These are phyloP conservation scores for Napeogenes sylphis DNA, from an alignment of 2,888 invertebrate genomes.

Conservation along the genomic window DNA sequence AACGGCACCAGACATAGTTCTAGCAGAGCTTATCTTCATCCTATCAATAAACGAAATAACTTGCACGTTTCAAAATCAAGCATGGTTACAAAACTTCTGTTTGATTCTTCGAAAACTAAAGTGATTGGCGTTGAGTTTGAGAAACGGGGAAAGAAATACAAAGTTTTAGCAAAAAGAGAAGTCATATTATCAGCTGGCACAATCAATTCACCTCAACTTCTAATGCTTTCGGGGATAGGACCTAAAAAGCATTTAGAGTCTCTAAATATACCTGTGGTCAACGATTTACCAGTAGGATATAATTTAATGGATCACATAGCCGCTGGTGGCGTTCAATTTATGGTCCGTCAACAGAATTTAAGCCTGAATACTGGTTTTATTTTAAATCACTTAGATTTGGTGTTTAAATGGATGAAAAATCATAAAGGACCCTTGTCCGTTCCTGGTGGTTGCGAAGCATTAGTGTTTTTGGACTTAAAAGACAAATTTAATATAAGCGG, in stretches of 20 bases:
- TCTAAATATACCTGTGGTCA: constrained; percentile 73
- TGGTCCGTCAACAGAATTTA: constrained; percentile 61
- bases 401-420: constrained; percentile 74
- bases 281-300: constrained; percentile 80
- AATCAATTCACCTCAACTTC: constrained; percentile 85
- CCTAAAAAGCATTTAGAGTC: constrained; percentile 78
- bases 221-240: constrained; percentile 89
- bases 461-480: constrained; percentile 80
- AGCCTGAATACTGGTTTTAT: constrained; percentile 56
- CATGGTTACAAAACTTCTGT: constrained; percentile 78
- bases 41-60: constrained; percentile 78
- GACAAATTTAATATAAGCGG: constrained; percentile 73
- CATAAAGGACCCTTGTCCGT: constrained; percentile 78
- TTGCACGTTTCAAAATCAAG: constrained; percentile 79
- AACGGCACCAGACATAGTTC: constrained; percentile 83
- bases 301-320: constrained; percentile 84
- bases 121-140: constrained; percentile 80
- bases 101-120: constrained; percentile 73
- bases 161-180: constrained; percentile 81
- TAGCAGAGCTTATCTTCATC: constrained; percentile 81
- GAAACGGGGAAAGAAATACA: constrained; percentile 68
- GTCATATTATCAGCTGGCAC: constrained; percentile 87
- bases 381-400: constrained; percentile 57
- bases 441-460: constrained; percentile 82
- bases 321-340: constrained; percentile 80